Conservation (phyloP, 2,113 vertebrate species). For the Xiphorhynchus elegans region DNA sequence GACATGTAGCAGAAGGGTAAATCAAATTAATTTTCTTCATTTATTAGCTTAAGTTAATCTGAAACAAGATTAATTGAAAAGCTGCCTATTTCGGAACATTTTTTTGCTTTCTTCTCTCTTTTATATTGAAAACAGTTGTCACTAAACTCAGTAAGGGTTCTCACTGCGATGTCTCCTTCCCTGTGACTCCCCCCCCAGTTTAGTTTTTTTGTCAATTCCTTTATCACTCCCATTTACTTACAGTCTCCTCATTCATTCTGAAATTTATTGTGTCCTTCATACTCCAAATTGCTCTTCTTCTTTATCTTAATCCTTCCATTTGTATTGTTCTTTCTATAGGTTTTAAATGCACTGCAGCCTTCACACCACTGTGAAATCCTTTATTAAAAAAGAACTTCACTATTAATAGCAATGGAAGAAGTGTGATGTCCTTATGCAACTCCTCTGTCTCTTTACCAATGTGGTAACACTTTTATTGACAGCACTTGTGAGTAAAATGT, state of each 20-base stretch:
- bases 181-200: not conserved
- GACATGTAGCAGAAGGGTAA: conserved; percentile 85
- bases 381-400: not conserved
- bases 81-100: not conserved
- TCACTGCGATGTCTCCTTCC: not conserved
- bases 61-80: not conserved
- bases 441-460: not conserved
- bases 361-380: not conserved
- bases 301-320: conserved; percentile 46
- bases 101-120: not conserved
- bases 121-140: not conserved
- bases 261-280: conserved; percentile 8
- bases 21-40: not conserved
- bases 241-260: conserved; percentile 1
- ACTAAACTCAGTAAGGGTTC: not conserved
- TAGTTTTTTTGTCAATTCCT: not conserved
- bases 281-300: conserved; percentile 8
- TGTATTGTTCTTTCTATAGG: not conserved
- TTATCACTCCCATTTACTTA: not conserved
- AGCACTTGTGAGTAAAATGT: not conserved
- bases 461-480: not conserved
- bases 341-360: not conserved
- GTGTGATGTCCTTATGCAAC: not conserved
- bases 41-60: not conserved
- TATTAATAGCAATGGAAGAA: conserved; percentile 21